phyloP scores from a whole-genome alignment of 2,888 invertebrate species.

The Sinelater perroti region DNA sequence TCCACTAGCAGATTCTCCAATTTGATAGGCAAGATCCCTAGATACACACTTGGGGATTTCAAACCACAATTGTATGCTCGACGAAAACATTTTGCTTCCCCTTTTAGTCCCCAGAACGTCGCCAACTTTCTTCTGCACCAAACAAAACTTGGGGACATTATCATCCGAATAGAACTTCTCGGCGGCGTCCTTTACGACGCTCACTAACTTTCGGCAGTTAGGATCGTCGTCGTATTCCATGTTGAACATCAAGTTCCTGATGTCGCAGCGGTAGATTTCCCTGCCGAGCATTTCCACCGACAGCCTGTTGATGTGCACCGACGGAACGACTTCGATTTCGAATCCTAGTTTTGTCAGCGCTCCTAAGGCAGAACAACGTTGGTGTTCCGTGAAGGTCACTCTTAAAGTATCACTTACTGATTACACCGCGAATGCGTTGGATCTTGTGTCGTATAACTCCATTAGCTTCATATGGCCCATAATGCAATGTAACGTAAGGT shows the following conservation, averaged over 20 bases:
- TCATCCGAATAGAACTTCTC: background rate
- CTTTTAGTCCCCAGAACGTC: slow-evolving; percentile 20
- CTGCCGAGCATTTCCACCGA: slow-evolving; percentile 49
- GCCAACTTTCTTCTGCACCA: slow-evolving; percentile 5
- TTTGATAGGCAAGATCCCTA: no score
- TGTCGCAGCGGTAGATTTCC: slow-evolving; percentile 52
- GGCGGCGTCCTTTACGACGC: slow-evolving; percentile 45
- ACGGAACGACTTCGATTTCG: slow-evolving; percentile 48
- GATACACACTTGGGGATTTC: slow-evolving; percentile 21
- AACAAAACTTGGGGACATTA: background rate
- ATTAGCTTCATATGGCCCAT: slow-evolving; percentile 54
- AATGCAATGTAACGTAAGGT: slow-evolving; percentile 46
- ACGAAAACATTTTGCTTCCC: slow-evolving; percentile 11
- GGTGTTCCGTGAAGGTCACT: background rate
- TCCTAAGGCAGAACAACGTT: slow-evolving; percentile 5
- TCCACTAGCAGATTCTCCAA: background rate
- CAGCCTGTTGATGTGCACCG: slow-evolving; percentile 49
- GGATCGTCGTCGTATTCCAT: slow-evolving; percentile 50
- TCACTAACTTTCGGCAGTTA: slow-evolving; percentile 47
- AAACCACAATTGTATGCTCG: slow-evolving; percentile 14
- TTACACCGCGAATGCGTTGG: slow-evolving; percentile 51
- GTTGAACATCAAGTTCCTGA: slow-evolving; percentile 53
- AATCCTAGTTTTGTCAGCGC: slow-evolving; percentile 42
- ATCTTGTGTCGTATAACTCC: slow-evolving; percentile 53
- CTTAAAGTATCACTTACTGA: no score